Evolutionary conservation across 37 sponge, comb jelly and placozoan species (phyloP), one percentile per base, ranked within the genome.

Genomic region (Ianthella basta): DNA sequence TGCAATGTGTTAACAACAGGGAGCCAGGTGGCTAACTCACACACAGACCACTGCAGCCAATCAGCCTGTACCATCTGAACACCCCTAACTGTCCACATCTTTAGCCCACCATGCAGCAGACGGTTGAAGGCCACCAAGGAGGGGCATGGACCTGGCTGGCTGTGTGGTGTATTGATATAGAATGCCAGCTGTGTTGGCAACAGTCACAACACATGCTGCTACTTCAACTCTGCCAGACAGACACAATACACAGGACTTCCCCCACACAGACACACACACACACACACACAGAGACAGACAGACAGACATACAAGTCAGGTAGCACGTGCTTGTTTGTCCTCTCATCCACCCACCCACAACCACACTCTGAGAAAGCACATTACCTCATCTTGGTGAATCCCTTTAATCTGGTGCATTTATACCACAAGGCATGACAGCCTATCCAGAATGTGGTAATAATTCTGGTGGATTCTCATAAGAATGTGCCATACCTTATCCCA

Each of bases 181-280:
- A n/a, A n/a, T n/a, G n/a, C n/a, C n/a, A n/a, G n/a, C n/a, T 64
- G 27, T 30, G 27, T 64, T 10, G 29, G 27, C 66, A 64, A 16
- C 23, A 29, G 27, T 16, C 23, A 10, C 12, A 64, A 21, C 23
- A 64, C 66, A 64, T 16, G 23, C 23, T 29, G 8, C 23, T 30
- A 64, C 66, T 29, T 16, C 8, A 24, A 64, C 81, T 55, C 81
- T 55, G 6, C 10, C 81, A 80, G 19, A 80, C 81, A 80, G 57
- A 80, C 81, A 80, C 81, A 80, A 64, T 16, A 21, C 23, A 64
- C 66, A 64, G 15, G 29, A 64, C 66, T 29, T 30, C 23, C 18
- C 16, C 59, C 81, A 80, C 81, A 80, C 81, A 80, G 57, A 80
- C 56, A 89, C 85, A 93, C 87, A 67, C 56, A 87, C 59, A 30